These are phyloP conservation scores for Sarcophaga caerulescens DNA, from an alignment of 2,888 invertebrate species.

Conservation along the genomic window DNA sequence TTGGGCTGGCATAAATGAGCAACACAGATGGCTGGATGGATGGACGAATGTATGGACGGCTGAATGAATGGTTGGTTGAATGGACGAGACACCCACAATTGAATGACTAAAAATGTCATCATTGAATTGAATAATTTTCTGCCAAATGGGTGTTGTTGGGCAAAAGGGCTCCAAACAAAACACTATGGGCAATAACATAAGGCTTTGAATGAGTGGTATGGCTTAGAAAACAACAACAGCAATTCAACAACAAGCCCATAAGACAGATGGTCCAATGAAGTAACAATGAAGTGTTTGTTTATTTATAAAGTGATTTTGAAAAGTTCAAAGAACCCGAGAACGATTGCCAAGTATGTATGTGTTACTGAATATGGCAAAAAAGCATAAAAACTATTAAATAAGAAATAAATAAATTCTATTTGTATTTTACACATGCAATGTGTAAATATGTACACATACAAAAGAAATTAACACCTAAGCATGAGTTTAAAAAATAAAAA, in stretches of 20 bases:
- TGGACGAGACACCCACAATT: conserved; percentile 16
- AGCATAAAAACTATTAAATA: no score
- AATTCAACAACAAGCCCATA: conserved; percentile 1
- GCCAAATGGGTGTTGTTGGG: not conserved
- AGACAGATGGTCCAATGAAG: conserved; percentile 14
- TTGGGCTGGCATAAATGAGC: not conserved
- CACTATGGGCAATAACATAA: not conserved
- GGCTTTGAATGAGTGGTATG: not conserved
- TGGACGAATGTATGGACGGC: not conserved
- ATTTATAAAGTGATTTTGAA: conserved; percentile 2
- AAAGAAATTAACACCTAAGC: not conserved
- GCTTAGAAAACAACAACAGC: not conserved
- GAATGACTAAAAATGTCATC: conserved; percentile 21
- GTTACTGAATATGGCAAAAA: not conserved
- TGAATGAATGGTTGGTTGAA: conserved; percentile 23
- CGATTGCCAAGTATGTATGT: not conserved
- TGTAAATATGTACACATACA: not conserved
- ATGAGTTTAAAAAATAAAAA: not conserved
- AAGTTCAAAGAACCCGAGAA: conserved; percentile 49
- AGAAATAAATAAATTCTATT: no score
- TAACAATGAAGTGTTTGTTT: conserved; percentile 44
- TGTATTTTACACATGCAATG: not conserved
- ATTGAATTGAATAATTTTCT: not conserved
- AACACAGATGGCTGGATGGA: conserved; percentile 2
- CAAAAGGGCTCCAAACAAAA: not conserved